Evolutionary conservation across 2,113 vertebrate species (phyloP).

Genomic region (Mastomys coucha): DNA sequence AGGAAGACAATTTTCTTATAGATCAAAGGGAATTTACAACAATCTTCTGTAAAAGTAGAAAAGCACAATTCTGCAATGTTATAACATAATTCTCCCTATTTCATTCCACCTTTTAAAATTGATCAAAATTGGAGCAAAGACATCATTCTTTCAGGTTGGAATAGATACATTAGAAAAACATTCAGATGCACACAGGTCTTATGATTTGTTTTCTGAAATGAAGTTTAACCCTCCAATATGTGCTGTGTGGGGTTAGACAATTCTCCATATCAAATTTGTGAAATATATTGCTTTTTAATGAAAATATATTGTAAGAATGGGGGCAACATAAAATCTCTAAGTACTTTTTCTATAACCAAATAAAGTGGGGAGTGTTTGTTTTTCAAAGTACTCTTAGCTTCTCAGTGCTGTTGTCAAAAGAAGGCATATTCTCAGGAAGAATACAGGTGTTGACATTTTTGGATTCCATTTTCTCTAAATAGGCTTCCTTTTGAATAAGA

Average conservation of each 20-base stretch:
- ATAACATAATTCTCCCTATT: neutral
- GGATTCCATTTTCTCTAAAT: slow-evolving; percentile 87
- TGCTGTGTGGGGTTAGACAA: slow-evolving; percentile 53
- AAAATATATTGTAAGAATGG: slow-evolving; percentile 73
- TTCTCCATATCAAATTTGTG: slow-evolving; percentile 54
- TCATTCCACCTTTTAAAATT: neutral
- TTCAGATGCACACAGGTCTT: neutral
- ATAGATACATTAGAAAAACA: neutral
- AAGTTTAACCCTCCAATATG: slow-evolving; percentile 28
- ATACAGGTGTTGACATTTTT: slow-evolving; percentile 87
- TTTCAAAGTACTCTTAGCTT: slow-evolving; percentile 81
- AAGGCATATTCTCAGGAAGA: slow-evolving; percentile 79
- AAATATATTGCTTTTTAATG: slow-evolving; percentile 70
- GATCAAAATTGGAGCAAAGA: neutral
- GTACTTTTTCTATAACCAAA: slow-evolving; percentile 73
- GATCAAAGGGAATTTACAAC: slow-evolving; percentile 43
- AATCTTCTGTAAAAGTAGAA: neutral
- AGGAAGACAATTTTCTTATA: slow-evolving; percentile 29
- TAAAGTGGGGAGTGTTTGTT: slow-evolving; percentile 80
- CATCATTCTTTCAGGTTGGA: neutral
- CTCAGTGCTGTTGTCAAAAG: slow-evolving; percentile 85
- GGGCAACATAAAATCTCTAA: slow-evolving; percentile 45
- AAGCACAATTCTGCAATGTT: slow-evolving; percentile 25
- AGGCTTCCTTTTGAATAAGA: slow-evolving; percentile 84
- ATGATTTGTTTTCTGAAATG: slow-evolving; percentile 41